A percentile compares a stretch with the other conserved stretches of the same genome.
These are phyloP conservation scores for Microtus ochrogaster DNA, from an alignment of 2,113 vertebrate species.

Conservation along the genomic window DNA sequence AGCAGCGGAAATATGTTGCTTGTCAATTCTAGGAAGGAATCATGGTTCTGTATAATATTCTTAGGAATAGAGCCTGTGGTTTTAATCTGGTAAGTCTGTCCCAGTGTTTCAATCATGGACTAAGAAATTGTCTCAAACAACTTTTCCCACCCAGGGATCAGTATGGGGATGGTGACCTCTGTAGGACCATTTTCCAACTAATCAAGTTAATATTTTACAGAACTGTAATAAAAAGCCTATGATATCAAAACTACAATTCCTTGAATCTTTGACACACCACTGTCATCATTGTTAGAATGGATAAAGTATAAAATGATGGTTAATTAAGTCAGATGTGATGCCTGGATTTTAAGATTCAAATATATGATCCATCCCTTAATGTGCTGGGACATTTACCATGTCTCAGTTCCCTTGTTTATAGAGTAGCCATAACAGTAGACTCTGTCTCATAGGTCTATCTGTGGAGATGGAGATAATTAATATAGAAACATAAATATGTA, in stretches of 20 bases:
- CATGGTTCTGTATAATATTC: background rate
- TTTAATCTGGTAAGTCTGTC: background rate
- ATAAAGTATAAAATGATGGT: background rate
- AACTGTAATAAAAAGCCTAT: background rate
- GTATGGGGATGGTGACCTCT: background rate
- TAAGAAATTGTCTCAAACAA: background rate
- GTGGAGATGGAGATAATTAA: background rate
- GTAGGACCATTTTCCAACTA: background rate
- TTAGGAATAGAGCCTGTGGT: background rate
- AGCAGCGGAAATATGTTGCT: background rate
- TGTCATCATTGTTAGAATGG: background rate
- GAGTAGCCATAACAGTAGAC: background rate
- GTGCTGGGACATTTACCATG: background rate
- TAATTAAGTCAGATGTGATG: background rate
- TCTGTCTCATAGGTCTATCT: background rate
- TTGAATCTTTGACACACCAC: background rate
- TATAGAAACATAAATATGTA: background rate
- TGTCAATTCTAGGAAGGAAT: background rate
- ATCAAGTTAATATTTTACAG: background rate
- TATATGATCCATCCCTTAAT: background rate
- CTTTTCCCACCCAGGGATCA: background rate
- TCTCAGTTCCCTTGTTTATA: background rate
- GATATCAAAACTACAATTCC: background rate
- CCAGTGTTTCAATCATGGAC: background rate
- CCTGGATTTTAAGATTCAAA: background rate